These are phyloP conservation scores for Volucella bombylans DNA, from an alignment of 2,888 invertebrate species.

Conservation along the genomic window DNA sequence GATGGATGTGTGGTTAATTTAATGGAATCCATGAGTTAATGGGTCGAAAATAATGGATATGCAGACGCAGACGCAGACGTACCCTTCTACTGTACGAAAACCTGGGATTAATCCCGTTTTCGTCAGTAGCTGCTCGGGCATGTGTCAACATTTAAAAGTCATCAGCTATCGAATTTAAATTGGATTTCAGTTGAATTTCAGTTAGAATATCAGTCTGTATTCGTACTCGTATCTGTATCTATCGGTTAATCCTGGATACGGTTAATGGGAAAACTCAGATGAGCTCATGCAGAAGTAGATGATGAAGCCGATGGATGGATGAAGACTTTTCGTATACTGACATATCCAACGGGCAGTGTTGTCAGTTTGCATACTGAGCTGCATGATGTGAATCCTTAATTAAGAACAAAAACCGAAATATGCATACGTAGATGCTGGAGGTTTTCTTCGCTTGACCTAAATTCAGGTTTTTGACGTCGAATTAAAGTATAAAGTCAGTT, in stretches of 20 bases:
- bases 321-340: slow-evolving; percentile 2
- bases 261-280: slow-evolving; percentile 26
- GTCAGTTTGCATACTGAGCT: neutral
- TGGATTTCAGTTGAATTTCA: neutral
- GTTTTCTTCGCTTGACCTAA: too few relatives aligned
- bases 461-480: too few relatives aligned
- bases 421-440: too few relatives aligned
- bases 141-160: slow-evolving; percentile 45
- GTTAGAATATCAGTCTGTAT: neutral
- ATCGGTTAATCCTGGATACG: neutral
- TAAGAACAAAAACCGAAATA: neutral
- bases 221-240: neutral
- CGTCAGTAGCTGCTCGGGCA: neutral
- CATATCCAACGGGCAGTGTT: slow-evolving; percentile 7
- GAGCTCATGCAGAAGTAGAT: neutral
- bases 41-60: slow-evolving; percentile 6
- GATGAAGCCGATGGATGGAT: slow-evolving; percentile 4
- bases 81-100: neutral
- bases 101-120: neutral
- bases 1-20: neutral
- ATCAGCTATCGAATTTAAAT: slow-evolving; percentile 34
- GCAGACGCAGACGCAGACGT: neutral
- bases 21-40: slow-evolving; percentile 22
- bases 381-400: slow-evolving; percentile 9
- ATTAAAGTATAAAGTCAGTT: too few relatives aligned